Conservation (phyloP, 1,140 invertebrate genomes). For the Zaprionus taronus region DNA sequence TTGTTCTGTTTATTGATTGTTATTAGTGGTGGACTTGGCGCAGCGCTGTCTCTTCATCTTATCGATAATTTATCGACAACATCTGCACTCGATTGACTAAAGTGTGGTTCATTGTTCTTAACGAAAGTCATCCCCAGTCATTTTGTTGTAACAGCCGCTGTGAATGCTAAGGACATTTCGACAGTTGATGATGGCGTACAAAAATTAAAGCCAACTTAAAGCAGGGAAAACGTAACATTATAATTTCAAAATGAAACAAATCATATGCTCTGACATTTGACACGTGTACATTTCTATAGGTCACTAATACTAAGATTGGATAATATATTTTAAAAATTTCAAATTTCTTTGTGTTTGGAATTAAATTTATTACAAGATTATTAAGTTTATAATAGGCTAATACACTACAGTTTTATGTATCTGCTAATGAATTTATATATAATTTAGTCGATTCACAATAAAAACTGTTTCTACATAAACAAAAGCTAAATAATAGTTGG, state of each 20-base stretch:
- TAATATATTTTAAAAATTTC: too few relatives aligned
- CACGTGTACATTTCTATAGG: too few relatives aligned
- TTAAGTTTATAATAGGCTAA: too few relatives aligned
- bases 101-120: neutral
- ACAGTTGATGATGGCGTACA: neutral
- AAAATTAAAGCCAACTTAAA: neutral
- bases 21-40: slow-evolving; percentile 38
- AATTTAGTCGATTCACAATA: too few relatives aligned
- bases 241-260: neutral
- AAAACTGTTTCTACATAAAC: too few relatives aligned
- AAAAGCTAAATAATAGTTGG: too few relatives aligned
- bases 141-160: neutral
- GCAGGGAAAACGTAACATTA: neutral
- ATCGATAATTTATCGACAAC: slow-evolving; percentile 39
- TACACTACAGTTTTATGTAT: too few relatives aligned
- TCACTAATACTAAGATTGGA: too few relatives aligned
- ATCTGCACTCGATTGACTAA: neutral
- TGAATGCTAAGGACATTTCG: neutral
- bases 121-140: neutral
- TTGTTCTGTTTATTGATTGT: slow-evolving; percentile 53
- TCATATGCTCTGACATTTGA: too few relatives aligned
- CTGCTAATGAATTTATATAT: too few relatives aligned
- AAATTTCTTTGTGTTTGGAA: too few relatives aligned
- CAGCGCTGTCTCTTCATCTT: slow-evolving; percentile 8
- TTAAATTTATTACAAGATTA: too few relatives aligned